Evolutionary conservation across 2,888 invertebrate species (phyloP), one percentile per base, ranked within the genome.

Genomic region (Homarus gammarus): DNA sequence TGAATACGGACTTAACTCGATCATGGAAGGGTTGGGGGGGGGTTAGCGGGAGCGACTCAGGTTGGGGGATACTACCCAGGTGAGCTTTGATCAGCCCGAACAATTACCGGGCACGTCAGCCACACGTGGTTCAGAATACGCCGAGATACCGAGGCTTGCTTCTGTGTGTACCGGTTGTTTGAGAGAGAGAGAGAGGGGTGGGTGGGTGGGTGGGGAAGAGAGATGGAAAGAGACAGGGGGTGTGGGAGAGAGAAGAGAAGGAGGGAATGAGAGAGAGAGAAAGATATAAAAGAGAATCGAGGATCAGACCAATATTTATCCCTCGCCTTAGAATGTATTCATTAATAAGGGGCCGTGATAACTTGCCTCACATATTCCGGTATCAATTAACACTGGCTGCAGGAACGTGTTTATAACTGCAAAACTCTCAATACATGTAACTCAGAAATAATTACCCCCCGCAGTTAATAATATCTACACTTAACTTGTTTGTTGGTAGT

Each of bases 81-180:
- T 8, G 27, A 64, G n/a, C 83, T 83, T 83, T 83, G 83, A 83
- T 83, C 83, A 83, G n/a, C 36, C 31, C 72, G 49, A 83, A 70
- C 83, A 83, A 83, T 83, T 83, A 83, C 72, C 33, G 83, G 22
- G n/a, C 51, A 83, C 49, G 83, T 83, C 83, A 83, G 83, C 31
- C 36, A 70, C 83, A 83, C 49, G 72, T 51, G 70, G 72, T 27
- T 38, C 49, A 44, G 83, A 72, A 72, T 83, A 51, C 72, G 31
- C 49, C n/a, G 83, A 72, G 83, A 83, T 83, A 68, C 83, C 72
- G 18, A 22, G 83, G 72, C 27, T n/a, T 56, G 5, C n/a, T 64
- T 56, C 18, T 56, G 56, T 56, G 44, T 56, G 56, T 56, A 31
- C 18, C n/a, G n/a, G n/a, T n/a, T n/a, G n/a, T n/a, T n/a, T 49